These are phyloP conservation scores for Sandelia bainsii DNA, from an alignment of 2,797 vertebrate genomes.

Conservation along the genomic window DNA sequence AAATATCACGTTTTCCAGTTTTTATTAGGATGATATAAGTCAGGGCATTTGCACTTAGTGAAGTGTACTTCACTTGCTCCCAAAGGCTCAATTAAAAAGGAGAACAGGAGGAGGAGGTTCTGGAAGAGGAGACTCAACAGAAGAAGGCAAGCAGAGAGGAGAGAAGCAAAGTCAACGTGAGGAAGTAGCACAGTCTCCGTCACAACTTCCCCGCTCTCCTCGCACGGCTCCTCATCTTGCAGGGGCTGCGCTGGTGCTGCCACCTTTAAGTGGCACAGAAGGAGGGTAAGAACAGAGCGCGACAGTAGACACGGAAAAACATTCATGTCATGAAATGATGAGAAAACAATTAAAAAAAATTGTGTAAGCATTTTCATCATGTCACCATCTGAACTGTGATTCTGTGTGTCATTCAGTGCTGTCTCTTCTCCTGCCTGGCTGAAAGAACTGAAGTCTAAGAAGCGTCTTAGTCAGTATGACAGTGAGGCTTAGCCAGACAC, in stretches of 20 bases:
- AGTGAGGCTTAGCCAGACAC: constrained; percentile 79
- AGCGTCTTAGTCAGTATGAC: constrained; percentile 89
- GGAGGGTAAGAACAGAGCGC: constrained; percentile 79
- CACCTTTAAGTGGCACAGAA: constrained; percentile 80
- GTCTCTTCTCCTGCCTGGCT: constrained; percentile 90
- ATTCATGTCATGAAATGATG: neutral
- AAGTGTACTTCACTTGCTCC: constrained; percentile 24
- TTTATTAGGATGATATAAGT: constrained; percentile 3
- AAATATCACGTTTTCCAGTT: neutral
- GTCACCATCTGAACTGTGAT: constrained; percentile 9
- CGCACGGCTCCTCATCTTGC: constrained; percentile 74
- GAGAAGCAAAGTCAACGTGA: constrained; percentile 78
- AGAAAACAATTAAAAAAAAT: neutral
- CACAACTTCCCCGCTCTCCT: constrained; percentile 78
- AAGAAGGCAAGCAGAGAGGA: constrained; percentile 50
- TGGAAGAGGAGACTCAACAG: constrained; percentile 58
- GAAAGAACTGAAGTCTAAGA: constrained; percentile 92
- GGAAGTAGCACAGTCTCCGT: constrained; percentile 59
- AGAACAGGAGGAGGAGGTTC: constrained; percentile 57
- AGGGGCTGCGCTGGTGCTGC: constrained; percentile 84
- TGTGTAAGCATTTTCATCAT: neutral
- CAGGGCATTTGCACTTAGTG: neutral
- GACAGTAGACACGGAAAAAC: neutral
- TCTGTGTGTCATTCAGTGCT: constrained; percentile 72
- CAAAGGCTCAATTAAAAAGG: constrained; percentile 89